phyloP scores from a whole-genome alignment of 2,113 vertebrate species.

The Notarius lentiginosus region DNA sequence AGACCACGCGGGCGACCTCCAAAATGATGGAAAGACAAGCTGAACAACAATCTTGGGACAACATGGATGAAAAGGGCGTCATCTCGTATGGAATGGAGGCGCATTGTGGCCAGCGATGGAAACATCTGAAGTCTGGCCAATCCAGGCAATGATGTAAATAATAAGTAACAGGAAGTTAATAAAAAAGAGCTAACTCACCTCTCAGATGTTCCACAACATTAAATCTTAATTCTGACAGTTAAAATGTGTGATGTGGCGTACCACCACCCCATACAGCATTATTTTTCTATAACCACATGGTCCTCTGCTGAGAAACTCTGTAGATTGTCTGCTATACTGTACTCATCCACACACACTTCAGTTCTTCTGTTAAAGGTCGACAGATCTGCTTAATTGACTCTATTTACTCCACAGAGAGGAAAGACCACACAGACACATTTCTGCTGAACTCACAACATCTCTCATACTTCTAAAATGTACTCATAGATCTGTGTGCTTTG shows the following conservation, averaged over 20 bases:
- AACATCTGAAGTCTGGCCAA: too few species aligned
- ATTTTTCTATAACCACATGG: neutral
- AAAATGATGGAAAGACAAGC: too few species aligned
- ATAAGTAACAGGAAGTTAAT: neutral
- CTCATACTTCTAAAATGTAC: constrained; percentile 8
- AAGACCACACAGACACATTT: constrained; percentile 38
- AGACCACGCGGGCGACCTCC: too few species aligned
- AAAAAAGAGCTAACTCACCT: neutral
- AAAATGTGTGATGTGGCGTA: neutral
- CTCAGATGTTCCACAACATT: neutral
- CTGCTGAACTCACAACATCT: constrained; percentile 19
- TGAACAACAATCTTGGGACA: too few species aligned
- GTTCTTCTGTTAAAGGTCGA: neutral
- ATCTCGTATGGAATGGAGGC: too few species aligned
- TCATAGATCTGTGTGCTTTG: constrained; percentile 21
- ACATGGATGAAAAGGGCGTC: too few species aligned
- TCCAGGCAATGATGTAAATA: too few species aligned
- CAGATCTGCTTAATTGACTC: constrained; percentile 8
- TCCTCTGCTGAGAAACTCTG: neutral
- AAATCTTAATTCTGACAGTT: neutral
- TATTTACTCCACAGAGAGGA: neutral
- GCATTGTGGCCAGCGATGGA: too few species aligned
- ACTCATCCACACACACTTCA: neutral
- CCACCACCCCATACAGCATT: neutral
- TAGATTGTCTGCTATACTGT: neutral